These are phyloP conservation scores for Campoplex nolae DNA, from an alignment of 2,888 invertebrate genomes.

Conservation along the genomic window DNA sequence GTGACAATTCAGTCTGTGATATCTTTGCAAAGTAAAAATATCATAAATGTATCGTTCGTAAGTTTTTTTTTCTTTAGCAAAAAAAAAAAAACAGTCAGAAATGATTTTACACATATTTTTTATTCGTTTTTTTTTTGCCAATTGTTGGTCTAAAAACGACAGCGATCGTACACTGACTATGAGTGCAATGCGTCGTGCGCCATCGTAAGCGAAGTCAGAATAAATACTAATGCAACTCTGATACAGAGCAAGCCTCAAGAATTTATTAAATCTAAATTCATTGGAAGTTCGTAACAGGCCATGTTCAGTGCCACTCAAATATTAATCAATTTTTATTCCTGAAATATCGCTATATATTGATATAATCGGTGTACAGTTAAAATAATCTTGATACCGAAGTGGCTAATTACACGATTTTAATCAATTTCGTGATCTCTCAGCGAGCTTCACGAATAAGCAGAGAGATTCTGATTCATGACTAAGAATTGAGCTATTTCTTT, in stretches of 20 bases:
- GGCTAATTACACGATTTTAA: slow-evolving; percentile 37
- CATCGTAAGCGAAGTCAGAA: slow-evolving; percentile 66
- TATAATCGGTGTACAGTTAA: background rate
- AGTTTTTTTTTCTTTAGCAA: background rate
- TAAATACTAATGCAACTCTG: slow-evolving; percentile 80
- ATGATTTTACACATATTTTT: background rate
- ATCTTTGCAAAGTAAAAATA: background rate
- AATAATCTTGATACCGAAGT: slow-evolving; percentile 12
- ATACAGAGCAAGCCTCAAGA: slow-evolving; percentile 78
- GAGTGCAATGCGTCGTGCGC: background rate
- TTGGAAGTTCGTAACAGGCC: slow-evolving; percentile 56
- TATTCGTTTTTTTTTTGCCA: slow-evolving; percentile 2
- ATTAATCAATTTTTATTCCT: slow-evolving; percentile 4
- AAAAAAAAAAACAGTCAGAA: background rate
- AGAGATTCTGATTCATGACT: slow-evolving; percentile 57
- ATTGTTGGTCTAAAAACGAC: background rate
- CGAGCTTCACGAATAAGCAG: slow-evolving; percentile 38
- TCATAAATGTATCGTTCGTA: background rate
- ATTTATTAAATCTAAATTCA: slow-evolving; percentile 67
- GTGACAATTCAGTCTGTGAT: too few relatives aligned
- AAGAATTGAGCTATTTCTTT: slow-evolving; percentile 32
- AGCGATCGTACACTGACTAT: background rate
- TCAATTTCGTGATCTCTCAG: too few relatives aligned
- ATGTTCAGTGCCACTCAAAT: slow-evolving; percentile 27
- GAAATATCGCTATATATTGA: slow-evolving; percentile 36